These are phyloP conservation scores for Anableps anableps DNA, from an alignment of 2,797 vertebrate species.

Conservation along the genomic window DNA sequence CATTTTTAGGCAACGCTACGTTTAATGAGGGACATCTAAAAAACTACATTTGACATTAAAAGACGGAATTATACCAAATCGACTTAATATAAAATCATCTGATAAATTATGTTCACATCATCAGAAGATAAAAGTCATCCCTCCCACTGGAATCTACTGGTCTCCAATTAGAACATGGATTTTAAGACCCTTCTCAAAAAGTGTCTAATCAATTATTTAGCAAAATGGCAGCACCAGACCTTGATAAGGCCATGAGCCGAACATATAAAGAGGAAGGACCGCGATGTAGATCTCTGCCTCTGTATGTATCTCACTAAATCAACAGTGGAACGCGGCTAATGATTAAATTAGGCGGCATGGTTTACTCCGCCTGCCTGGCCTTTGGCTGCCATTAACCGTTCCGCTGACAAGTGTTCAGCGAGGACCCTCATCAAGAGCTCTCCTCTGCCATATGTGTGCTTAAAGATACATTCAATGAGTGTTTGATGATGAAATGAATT, in stretches of 20 bases:
- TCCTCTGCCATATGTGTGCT: slow-evolving; percentile 64
- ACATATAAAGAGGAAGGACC: slow-evolving; percentile 80
- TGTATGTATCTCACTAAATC: slow-evolving; percentile 60
- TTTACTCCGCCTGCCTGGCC: slow-evolving; percentile 63
- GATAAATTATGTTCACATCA: slow-evolving; percentile 88
- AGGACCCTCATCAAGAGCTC: slow-evolving; percentile 74
- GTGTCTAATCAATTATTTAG: slow-evolving; percentile 89
- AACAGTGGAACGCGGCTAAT: slow-evolving; percentile 68
- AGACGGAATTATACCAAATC: slow-evolving; percentile 86
- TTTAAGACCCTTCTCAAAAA: slow-evolving; percentile 83
- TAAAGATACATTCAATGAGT: slow-evolving; percentile 77
- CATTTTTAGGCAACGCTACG: slow-evolving; percentile 85
- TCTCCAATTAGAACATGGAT: slow-evolving; percentile 88
- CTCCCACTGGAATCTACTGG: slow-evolving; percentile 83
- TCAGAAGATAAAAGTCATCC: slow-evolving; percentile 87
- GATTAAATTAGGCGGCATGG: slow-evolving; percentile 67
- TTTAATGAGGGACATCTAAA: slow-evolving; percentile 88
- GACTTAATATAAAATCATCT: slow-evolving; percentile 87
- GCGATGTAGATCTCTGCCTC: slow-evolving; percentile 61
- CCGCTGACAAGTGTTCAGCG: slow-evolving; percentile 59
- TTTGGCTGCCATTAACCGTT: slow-evolving; percentile 74
- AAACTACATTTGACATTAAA: slow-evolving; percentile 87
- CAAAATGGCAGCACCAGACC: slow-evolving; percentile 84
- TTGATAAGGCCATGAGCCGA: slow-evolving; percentile 82
- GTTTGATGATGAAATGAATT: slow-evolving; percentile 81